phyloP scores from a whole-genome alignment of 37 sponge, comb jelly and placozoan genomes.

The Hormiphora californensis region DNA sequence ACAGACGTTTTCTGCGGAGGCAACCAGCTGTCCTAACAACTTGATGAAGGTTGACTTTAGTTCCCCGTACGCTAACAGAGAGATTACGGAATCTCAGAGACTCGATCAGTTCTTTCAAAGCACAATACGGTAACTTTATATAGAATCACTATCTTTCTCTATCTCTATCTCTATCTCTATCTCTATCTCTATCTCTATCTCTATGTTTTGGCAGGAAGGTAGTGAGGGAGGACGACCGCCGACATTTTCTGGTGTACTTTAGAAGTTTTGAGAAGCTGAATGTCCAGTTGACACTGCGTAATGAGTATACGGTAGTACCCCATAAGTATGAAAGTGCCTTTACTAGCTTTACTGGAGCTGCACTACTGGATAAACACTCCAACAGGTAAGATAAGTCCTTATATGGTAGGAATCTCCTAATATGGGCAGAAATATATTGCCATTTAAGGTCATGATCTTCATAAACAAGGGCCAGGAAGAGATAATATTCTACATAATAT shows the following conservation, averaged over 20 bases:
- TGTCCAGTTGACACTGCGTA: neutral
- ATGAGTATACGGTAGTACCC: neutral
- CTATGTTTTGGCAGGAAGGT: too few relatives aligned
- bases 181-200: too few relatives aligned
- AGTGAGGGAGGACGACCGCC: neutral
- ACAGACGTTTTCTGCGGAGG: too few relatives aligned
- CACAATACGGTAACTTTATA: too few relatives aligned
- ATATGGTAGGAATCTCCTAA: neutral
- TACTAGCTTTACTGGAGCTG: neutral
- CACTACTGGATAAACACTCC: constrained; percentile 39
- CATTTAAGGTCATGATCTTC: neutral
- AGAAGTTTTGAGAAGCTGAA: neutral
- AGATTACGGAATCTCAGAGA: neutral
- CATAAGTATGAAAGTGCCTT: neutral
- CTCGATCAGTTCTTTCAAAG: too few relatives aligned
- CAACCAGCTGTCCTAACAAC: too few relatives aligned
- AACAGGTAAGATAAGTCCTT: neutral
- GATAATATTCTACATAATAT: too few relatives aligned
- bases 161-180: too few relatives aligned
- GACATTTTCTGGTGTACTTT: neutral
- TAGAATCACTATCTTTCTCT: too few relatives aligned
- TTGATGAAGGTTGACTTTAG: too few relatives aligned
- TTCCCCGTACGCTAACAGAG: constrained; percentile 36
- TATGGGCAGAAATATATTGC: neutral
- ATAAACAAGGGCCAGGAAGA: neutral